Percentiles rank a stretch among this genome's conserved stretches.
phyloP scores from a whole-genome alignment of 2,797 vertebrate species.

The Lagocephalus sceleratus region DNA sequence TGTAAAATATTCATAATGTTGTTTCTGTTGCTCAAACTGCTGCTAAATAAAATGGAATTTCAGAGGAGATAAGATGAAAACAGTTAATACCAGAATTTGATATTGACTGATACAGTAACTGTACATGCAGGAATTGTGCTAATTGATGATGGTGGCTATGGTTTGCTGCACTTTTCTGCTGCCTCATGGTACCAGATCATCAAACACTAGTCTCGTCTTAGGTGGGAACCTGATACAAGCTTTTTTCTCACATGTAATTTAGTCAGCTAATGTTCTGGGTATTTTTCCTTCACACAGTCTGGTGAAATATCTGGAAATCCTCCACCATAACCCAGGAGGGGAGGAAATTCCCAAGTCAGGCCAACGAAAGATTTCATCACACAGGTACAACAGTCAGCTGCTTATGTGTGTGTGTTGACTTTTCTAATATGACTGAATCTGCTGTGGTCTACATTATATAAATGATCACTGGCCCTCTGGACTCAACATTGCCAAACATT shows the following conservation, averaged over 20 bases:
- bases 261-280: background rate
- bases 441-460: background rate
- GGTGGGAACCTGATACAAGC: background rate
- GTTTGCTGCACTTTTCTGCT: constrained; percentile 1
- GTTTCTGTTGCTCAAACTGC: background rate
- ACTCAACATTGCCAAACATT: no score
- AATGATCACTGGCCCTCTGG: background rate
- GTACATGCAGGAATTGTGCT: constrained; percentile 9
- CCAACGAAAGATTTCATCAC: constrained; percentile 35
- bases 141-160: constrained; percentile 11
- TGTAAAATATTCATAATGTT: constrained; percentile 1
- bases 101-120: constrained; percentile 9
- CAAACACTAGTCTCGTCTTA: background rate
- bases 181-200: constrained; percentile 16
- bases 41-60: background rate
- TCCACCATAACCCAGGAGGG: constrained; percentile 29
- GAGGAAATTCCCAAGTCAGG: constrained; percentile 9
- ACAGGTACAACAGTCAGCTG: background rate
- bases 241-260: constrained; percentile 1
- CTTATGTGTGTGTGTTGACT: background rate
- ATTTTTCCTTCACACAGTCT: background rate
- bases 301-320: constrained; percentile 30
- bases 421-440: background rate
- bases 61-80: background rate
- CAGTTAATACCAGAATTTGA: constrained; percentile 2